Evolutionary conservation across 2,888 invertebrate genomes (phyloP), one percentile per base, ranked within the genome.

Genomic region (Geophilus truncorum): DNA sequence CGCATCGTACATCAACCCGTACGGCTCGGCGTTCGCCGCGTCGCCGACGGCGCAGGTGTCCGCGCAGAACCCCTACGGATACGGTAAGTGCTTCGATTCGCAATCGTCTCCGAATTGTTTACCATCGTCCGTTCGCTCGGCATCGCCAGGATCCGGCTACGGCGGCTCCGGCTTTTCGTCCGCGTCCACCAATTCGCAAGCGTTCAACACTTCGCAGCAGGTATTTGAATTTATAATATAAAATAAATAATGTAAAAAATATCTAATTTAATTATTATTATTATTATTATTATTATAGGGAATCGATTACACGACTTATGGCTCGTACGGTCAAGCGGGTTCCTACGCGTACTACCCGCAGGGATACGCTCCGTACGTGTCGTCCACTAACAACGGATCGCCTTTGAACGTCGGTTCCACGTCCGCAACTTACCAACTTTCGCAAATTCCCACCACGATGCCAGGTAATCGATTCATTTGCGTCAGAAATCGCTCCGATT

Each of bases 181-280:
- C 12, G 36, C 12, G 1, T 40, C 36, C 1, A 30, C 77, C 25
- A 77, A 77, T 30, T 23, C 82, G 1, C 83, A 83, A 78, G 82
- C 80, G 15, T 83, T 83, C 78, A 57, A 80, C 32, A 78, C 83
- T n/a, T 80, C 83, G 6, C 90, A 90, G 85, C 91, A 92, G 89
- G 92, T 75, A 51, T n/a, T 76, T 9, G 5, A 51, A 0, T 25
- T 21, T 23, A 6, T 12, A 45, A 10, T 62, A 6, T 62, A 7
- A 23, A 62, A 62, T 62, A 7, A 7, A 21, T 45, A 45, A 45
- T 32, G 9, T 45, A n/a, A n/a, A n/a, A n/a, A n/a, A n/a, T n/a
- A n/a, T n/a, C n/a, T n/a, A n/a, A n/a, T n/a, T n/a, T n/a, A n/a
- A n/a, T n/a, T n/a, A n/a, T n/a, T n/a, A n/a, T n/a, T n/a, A n/a